Evolutionary conservation across 2,113 vertebrate genomes (phyloP).

Genomic region (Chloropsis hardwickii): DNA sequence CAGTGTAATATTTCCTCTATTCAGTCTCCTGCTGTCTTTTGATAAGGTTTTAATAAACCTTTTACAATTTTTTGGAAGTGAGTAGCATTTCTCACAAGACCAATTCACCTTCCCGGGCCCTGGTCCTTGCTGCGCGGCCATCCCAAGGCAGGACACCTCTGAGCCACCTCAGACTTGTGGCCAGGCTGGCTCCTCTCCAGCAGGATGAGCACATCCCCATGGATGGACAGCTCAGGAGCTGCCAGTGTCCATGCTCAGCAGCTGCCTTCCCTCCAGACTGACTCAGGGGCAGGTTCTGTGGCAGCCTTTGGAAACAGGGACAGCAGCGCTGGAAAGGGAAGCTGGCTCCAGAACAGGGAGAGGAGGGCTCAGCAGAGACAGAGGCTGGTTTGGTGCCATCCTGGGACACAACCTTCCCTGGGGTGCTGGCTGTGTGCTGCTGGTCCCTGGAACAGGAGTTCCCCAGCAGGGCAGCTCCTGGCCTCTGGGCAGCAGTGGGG

Average conservation of each 20-base stretch:
- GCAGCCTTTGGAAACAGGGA: rapidly evolving
- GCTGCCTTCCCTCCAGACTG: neutral
- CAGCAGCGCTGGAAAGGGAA: no score
- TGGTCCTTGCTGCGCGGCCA: neutral
- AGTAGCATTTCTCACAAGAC: no score
- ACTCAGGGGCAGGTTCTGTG: rapidly evolving
- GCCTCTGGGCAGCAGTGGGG: neutral
- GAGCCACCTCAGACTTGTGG: rapidly evolving
- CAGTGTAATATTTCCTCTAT: no score
- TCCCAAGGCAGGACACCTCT: rapidly evolving
- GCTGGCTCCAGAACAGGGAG: neutral
- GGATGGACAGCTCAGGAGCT: neutral
- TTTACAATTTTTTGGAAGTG: no score
- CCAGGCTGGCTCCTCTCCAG: neutral
- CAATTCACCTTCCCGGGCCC: neutral
- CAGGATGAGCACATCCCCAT: neutral
- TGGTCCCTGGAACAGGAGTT: neutral
- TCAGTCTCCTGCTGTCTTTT: no score
- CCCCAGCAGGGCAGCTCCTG: neutral
- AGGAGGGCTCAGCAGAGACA: neutral
- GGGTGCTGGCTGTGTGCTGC: neutral
- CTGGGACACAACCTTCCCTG: no score
- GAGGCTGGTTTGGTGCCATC: neutral
- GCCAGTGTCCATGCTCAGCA: rapidly evolving
- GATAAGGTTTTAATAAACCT: no score